Evolutionary conservation across 2,888 invertebrate genomes (phyloP).

Genomic region (Nysson spinosus): DNA sequence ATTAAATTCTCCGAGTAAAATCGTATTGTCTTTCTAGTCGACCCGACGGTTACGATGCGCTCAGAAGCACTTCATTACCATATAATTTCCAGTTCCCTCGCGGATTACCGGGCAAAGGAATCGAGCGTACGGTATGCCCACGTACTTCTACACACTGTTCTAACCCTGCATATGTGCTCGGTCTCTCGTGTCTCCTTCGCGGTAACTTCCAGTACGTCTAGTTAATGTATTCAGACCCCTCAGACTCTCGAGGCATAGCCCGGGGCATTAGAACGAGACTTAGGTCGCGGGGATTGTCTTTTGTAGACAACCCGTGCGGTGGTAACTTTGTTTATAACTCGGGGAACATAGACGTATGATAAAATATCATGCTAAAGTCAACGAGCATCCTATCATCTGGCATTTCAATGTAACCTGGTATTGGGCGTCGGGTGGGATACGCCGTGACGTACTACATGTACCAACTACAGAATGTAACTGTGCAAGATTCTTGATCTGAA

Average conservation of each 20-base stretch:
- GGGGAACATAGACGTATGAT: conserved; percentile 13
- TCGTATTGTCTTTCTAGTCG: conserved; percentile 67
- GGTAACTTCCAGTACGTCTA: conserved; percentile 42
- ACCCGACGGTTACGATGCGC: conserved; percentile 47
- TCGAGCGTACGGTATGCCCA: conserved; percentile 35
- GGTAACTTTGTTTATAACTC: conserved; percentile 53
- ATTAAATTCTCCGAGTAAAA: conserved; percentile 59
- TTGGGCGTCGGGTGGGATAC: conserved; percentile 13
- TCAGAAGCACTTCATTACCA: conserved; percentile 62
- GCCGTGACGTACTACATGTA: conserved; percentile 26
- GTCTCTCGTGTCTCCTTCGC: conserved; percentile 6
- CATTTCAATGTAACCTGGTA: conserved; percentile 40
- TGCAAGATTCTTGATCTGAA: too few species aligned
- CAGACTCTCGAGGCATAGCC: conserved; percentile 49
- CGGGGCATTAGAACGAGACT: conserved; percentile 57
- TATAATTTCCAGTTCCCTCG: conserved; percentile 61
- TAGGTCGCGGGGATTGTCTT: conserved; percentile 55
- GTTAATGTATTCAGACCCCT: conserved; percentile 55
- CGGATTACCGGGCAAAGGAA: conserved; percentile 54
- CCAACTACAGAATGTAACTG: too few species aligned
- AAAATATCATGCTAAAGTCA: conserved; percentile 41
- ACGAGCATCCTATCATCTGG: conserved; percentile 36
- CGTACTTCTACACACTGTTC: conserved; percentile 3
- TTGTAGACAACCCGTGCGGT: conserved; percentile 38
- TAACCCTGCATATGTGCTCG: conserved; percentile 2